Base-by-base conservation (phyloP, 2,797 vertebrate genomes). In the Characodon lateralis region DNA sequence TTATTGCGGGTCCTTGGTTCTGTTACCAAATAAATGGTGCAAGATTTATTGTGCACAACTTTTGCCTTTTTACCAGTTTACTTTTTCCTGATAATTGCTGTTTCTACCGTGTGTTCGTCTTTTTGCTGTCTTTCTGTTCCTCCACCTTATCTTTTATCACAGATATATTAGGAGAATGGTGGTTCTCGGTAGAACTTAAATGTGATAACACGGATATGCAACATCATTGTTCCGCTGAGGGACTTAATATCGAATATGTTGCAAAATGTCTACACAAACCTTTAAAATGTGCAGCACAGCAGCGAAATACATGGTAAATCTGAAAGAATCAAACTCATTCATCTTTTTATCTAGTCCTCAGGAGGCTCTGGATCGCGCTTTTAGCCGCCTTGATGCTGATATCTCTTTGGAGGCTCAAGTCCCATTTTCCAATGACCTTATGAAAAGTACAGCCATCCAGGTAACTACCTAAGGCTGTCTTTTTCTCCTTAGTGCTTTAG, bases 351-450 rank as follows among this genome's bases (percentile, higher is more conserved):
- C 70, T 65, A 96, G 93, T 46, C 94, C 95, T 22, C 83, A 88
- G 24, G 98, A 99, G 71, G 97, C 97, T 22, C 82, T 99, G 88
- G 77, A 91, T 48, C 83, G 94, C 2, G 97, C 98, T 0, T 99
- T 99, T 85, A 97, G 96, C 85, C 95, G 97, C 22, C 93, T 99
- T 24, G 98, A 99, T 77, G 93, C 96, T 0, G 98, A 99, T 83
- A 96, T 99, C 88, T 98, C 98, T 0, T 80, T 99, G 85, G 98
- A 99, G 92, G 97, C 97, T 56, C 98, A 99, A 93, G 96, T 96
- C 31, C 96, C 96, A 2, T 89, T 96, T 73, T 95, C 96, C 78
- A 96, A 93, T 10, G 96, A 97, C 65, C 78, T 97, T 50, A 93
- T 96, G 89, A 96, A 91, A 84, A 98, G 95, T 84, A 95, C 97